Evolutionary conservation across 2,113 vertebrate species (phyloP).

Genomic region (Dipodomys stephensi): DNA sequence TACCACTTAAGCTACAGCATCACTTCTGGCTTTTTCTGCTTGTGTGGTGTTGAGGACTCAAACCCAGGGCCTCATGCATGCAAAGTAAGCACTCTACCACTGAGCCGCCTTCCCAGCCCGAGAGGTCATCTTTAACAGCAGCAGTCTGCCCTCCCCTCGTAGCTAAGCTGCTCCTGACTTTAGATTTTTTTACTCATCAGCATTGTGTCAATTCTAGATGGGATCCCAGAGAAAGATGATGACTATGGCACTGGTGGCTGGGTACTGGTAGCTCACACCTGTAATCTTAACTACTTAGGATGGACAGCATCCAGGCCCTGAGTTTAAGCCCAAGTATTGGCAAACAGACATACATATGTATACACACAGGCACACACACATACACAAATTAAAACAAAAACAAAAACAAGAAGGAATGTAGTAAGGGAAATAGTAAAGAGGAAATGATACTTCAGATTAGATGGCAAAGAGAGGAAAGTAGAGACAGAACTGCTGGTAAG

Average conservation of each 20-base stretch:
- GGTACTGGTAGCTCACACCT: too few relatives aligned
- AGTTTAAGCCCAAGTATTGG: too few relatives aligned
- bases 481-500: constrained; percentile 15
- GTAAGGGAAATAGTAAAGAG: too few relatives aligned
- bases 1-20: too few relatives aligned
- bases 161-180: neutral
- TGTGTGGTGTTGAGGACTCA: neutral
- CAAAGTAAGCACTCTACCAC: neutral
- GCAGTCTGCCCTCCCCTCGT: neutral
- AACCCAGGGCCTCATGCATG: neutral
- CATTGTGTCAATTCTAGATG: constrained; percentile 41
- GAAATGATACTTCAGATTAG: constrained; percentile 14
- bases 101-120: too few relatives aligned
- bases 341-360: neutral
- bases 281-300: too few relatives aligned
- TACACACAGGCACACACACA: neutral
- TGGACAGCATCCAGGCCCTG: too few relatives aligned
- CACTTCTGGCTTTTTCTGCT: too few relatives aligned
- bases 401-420: too few relatives aligned
- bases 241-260: neutral
- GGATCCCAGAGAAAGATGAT: constrained; percentile 3
- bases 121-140: neutral
- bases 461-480: neutral
- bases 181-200: neutral
- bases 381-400: neutral